phyloP scores from a whole-genome alignment of 2,113 vertebrate genomes.

The Tyrannus savana region DNA sequence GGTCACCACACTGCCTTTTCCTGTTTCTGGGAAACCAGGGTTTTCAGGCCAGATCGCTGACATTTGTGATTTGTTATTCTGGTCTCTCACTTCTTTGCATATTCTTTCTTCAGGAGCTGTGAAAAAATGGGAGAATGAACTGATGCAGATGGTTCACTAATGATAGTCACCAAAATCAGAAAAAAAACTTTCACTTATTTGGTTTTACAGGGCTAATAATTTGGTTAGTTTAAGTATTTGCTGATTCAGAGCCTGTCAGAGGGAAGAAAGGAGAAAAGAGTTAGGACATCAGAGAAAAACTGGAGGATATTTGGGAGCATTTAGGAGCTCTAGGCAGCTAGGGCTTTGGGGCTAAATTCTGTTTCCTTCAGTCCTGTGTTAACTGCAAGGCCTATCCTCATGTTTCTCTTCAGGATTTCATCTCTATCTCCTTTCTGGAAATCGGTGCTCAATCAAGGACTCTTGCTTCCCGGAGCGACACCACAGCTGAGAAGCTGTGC shows the following conservation, averaged over 20 bases:
- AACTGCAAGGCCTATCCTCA: background rate
- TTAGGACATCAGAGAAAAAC: background rate
- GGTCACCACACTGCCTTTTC: background rate
- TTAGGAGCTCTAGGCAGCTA: background rate
- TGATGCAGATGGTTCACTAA: background rate
- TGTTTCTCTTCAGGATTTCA: slow-evolving; percentile 84
- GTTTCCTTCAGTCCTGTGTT: background rate
- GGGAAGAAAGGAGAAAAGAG: background rate
- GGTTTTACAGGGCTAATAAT: background rate
- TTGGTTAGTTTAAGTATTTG: background rate
- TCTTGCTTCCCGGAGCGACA: slow-evolving; percentile 81
- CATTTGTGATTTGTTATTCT: background rate
- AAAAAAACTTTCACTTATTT: background rate
- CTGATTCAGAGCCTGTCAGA: background rate
- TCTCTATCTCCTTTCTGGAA: slow-evolving; percentile 88
- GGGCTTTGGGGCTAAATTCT: background rate
- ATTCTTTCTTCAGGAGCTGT: background rate
- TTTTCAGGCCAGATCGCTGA: background rate
- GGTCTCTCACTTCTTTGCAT: background rate
- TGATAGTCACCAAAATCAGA: background rate
- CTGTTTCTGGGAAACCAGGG: background rate
- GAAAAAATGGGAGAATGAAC: background rate
- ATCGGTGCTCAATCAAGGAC: slow-evolving; percentile 82
- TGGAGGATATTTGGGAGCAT: background rate
- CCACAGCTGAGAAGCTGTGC: slow-evolving; percentile 78